Conservation (phyloP, 1,140 invertebrate genomes). For the Euwallacea similis region DNA sequence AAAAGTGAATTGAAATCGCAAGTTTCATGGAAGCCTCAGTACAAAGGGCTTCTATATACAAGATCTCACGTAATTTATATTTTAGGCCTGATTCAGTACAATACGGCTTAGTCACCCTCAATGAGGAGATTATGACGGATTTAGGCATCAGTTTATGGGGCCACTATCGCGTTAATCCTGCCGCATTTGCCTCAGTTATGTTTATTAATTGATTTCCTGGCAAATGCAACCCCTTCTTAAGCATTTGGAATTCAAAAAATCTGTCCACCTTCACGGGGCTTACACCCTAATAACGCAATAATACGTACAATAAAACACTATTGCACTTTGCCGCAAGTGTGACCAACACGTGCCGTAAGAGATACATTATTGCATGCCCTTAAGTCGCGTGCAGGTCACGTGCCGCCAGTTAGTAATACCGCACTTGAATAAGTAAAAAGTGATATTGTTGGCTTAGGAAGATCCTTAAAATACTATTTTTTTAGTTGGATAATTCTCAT, state of each 20-base stretch:
- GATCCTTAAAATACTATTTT: no score
- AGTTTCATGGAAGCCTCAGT: conserved; percentile 30
- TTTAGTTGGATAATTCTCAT: no score
- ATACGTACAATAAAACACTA: background rate
- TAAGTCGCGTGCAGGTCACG: background rate
- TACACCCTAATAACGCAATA: background rate
- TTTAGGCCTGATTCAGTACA: conserved; percentile 1
- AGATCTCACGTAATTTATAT: conserved; percentile 31
- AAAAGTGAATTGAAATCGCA: conserved; percentile 17
- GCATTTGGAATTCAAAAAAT: no score
- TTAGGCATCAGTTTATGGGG: conserved; percentile 8
- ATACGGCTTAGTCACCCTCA: conserved; percentile 29
- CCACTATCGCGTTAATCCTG: conserved; percentile 25
- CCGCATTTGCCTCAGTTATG: conserved; percentile 22
- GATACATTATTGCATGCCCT: background rate
- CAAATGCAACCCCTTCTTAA: no score
- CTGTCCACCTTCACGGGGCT: no score
- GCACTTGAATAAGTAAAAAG: no score
- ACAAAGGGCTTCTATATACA: conserved; percentile 19
- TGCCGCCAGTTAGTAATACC: background rate
- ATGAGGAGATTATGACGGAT: conserved; percentile 36
- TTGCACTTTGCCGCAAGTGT: background rate
- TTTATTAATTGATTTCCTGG: conserved; percentile 24
- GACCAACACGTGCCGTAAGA: conserved; percentile 1
- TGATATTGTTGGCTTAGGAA: no score